These are phyloP conservation scores for Amyelois transitella DNA, from an alignment of 1,140 invertebrate genomes.

Conservation along the genomic window DNA sequence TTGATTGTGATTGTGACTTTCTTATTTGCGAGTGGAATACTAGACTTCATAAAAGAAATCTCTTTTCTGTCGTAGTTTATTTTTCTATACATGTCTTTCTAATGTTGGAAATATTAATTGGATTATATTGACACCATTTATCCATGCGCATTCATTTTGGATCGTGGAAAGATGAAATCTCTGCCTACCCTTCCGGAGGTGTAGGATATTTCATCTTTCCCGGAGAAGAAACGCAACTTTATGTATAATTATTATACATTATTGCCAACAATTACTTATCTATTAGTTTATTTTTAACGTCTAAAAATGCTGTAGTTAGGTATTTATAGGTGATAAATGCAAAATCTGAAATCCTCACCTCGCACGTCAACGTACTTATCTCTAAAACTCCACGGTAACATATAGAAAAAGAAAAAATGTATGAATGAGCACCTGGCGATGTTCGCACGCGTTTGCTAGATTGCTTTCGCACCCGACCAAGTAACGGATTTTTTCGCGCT, in stretches of 20 bases:
- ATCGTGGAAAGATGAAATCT: too few relatives aligned
- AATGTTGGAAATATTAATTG: background rate
- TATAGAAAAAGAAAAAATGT: conserved; percentile 9
- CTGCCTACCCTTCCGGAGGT: too few relatives aligned
- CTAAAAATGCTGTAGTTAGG: too few relatives aligned
- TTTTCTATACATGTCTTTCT: background rate
- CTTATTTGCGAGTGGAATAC: background rate
- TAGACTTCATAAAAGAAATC: background rate
- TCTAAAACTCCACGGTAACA: background rate
- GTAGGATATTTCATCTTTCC: too few relatives aligned
- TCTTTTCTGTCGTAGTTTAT: background rate
- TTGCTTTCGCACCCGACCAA: conserved; percentile 46
- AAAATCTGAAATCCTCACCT: background rate
- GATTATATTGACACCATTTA: too few relatives aligned
- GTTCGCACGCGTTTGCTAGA: conserved; percentile 49
- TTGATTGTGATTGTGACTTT: background rate
- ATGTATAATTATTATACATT: too few relatives aligned
- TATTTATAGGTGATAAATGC: too few relatives aligned
- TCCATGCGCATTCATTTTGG: too few relatives aligned
- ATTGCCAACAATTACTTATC: too few relatives aligned
- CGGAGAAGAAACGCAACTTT: too few relatives aligned
- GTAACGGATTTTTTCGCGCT: conserved; percentile 33
- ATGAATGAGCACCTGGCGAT: conserved; percentile 35
- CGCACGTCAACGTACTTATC: background rate
- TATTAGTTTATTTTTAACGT: too few relatives aligned